A percentile compares a stretch with the other conserved stretches of the same genome.
phyloP scores from a whole-genome alignment of 2,797 vertebrate genomes.

The Thripadectes ignobilis region DNA sequence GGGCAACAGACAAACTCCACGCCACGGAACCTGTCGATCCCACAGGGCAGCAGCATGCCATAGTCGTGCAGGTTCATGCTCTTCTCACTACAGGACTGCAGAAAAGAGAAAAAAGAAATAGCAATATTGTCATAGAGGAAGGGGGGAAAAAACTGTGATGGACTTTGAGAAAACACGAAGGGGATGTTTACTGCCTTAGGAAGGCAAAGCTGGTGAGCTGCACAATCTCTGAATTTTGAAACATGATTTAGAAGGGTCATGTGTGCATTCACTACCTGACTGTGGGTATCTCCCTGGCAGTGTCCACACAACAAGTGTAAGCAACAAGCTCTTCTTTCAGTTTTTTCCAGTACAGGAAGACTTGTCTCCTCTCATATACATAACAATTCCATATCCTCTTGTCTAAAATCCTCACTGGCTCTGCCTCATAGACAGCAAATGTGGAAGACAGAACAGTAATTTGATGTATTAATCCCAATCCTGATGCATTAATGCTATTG shows the following conservation, averaged over 20 bases:
- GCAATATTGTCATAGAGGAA: background rate
- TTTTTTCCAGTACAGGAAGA: background rate
- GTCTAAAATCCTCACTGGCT: background rate
- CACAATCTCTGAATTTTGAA: background rate
- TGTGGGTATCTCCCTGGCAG: background rate
- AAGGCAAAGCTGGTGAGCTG: background rate
- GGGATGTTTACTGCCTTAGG: background rate
- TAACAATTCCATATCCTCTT: background rate
- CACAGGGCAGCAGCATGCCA: constrained; percentile 95
- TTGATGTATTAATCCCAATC: background rate
- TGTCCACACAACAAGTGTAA: background rate
- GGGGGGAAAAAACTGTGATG: background rate
- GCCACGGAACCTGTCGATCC: constrained; percentile 93
- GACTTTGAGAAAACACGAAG: background rate
- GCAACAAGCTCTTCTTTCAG: background rate
- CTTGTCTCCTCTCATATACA: background rate
- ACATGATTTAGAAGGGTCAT: accelerated
- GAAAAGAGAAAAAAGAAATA: background rate
- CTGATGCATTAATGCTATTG: background rate
- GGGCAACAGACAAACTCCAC: constrained; percentile 98
- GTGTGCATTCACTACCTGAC: background rate
- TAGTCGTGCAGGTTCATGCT: constrained; percentile 95
- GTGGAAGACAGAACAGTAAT: background rate
- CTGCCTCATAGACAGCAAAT: background rate
- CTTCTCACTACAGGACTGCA: constrained; percentile 90